Base-by-base conservation (phyloP, 2,113 vertebrate genomes). In the Sarotherodon lohbergeri region DNA sequence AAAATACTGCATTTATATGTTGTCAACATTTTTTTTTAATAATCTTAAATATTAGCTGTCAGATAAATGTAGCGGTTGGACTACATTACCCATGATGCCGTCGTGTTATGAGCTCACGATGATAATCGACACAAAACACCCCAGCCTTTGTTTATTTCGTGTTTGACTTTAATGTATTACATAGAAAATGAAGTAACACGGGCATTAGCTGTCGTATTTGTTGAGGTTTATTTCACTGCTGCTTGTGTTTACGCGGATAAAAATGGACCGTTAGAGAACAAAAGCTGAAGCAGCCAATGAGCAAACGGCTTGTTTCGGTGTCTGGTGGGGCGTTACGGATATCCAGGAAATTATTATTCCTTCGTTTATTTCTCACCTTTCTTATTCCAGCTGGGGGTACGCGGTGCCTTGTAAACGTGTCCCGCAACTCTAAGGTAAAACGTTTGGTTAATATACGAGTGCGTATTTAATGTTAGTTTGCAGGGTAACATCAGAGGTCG, bases 41-140 rank as follows among this genome's bases (percentile, higher is more conserved):
- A 56, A 17, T 19, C 16, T 78, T 52, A 63, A 63, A 63, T n/a
- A 17, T 63, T 63, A 63, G 14, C 71, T 29, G 24, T 48, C 43
- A 48, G 9, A 76, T 48, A 48, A 50, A 32, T 48, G 24, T 48
- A 50, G 46, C 24, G 14, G 27, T 39, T 3, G 27, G 4, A 96
- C 96, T 95, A 93, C 95, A 93, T 91, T 95, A 84, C 95, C 95
- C 94, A 96, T 68, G 50, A 90, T 92, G 2, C 93, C 24, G 4
- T 63, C 0, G 12, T 32, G 2, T 10, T 5, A n/a, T 12, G 41
- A 83, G 85, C 36, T 6, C 8, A 56, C 11, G 13, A 27, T 7
- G 11, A 13, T n/a, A 19, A 4, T 8, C 22, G 46, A 68, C 46
- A 22, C 9, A 29, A 52, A 29, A 76, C 41, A 3, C 46, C 3